Base-by-base conservation (phyloP, 35 echinoderm and acorn worm species). In the Strongylocentrotus purpuratus region DNA sequence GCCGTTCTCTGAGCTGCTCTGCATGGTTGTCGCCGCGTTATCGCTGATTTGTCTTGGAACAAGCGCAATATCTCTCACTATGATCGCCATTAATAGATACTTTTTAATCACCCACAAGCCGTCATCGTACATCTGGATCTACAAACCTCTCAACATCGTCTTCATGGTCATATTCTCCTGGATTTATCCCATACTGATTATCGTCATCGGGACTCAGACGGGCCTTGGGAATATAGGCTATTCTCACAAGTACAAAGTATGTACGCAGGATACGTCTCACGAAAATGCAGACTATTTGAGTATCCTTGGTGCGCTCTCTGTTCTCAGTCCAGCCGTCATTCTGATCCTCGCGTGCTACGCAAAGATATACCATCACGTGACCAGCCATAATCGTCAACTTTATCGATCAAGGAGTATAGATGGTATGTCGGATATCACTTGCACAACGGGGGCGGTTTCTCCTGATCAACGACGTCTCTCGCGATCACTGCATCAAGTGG, bases 41-140 rank as follows among this genome's bases (percentile, higher is more conserved):
- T 91, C 94, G 32, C 46, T 96, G 31, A 92, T 96, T 22, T 97
- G 95, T 86, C 78, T 97, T 9, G 97, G 94, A 11, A 85, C 78
- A 7, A 97, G 97, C 85, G 46, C 96, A 7, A 95, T 96, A 41
- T 95, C 97, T 22, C 94, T 97, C 10, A 94, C 97, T 15, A 55
- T 94, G 11, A 97, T 97, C 31, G 97, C 97, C 20, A 48, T 97
- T 35, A 97, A 94, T 46, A 94, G 97, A 20, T 96, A 94, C 31
- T 91, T 97, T 65, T 94, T 97, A 4, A 96, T 97, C 52, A 97
- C 94, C 18, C 88, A 55, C 31, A 92, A 85, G 14, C 93, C 95
- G 31, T 65, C 94, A 10, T 52, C 59, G 0, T 97, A 96, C 46
- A 70, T 95, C 25, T 94, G 88, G 48, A 95, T 97, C 45, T 97